Percentiles rank a stretch among this genome's conserved stretches.
phyloP scores from a whole-genome alignment of 2,113 vertebrate genomes.

The Lanius ludovicianus region DNA sequence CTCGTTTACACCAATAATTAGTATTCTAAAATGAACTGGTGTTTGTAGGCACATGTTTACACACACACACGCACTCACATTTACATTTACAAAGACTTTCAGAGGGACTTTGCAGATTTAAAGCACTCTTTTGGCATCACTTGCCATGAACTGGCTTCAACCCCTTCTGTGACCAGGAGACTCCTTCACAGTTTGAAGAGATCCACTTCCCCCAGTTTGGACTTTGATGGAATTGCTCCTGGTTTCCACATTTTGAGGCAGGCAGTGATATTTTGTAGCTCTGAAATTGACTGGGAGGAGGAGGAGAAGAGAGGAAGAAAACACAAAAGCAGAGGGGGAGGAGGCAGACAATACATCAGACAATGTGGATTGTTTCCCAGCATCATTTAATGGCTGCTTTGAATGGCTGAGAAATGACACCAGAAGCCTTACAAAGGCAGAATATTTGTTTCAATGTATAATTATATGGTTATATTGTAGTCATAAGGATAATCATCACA shows the following conservation, averaged over 20 bases:
- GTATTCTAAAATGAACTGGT: not conserved
- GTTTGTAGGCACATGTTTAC: not conserved
- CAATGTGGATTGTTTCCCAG: not conserved
- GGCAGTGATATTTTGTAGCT: not conserved
- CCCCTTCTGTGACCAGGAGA: not conserved
- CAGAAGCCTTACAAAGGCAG: not conserved
- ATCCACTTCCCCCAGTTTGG: not conserved
- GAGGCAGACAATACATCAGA: constrained; percentile 1
- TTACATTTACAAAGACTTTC: not conserved
- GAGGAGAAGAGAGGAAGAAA: not conserved
- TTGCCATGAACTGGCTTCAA: not conserved
- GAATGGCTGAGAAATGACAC: constrained; percentile 21
- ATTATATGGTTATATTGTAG: constrained; percentile 32
- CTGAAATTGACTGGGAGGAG: not conserved
- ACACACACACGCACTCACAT: not conserved
- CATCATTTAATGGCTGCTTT: not conserved
- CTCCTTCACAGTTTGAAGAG: not conserved
- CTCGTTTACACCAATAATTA: not conserved
- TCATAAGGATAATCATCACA: constrained; percentile 31
- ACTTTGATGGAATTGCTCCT: not conserved
- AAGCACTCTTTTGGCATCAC: not conserved
- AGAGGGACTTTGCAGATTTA: not conserved
- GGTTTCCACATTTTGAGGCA: not conserved
- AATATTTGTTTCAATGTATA: not conserved
- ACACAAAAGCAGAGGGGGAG: not conserved